Evolutionary conservation across 2,113 vertebrate species (phyloP).

Genomic region (Lamprotornis superbus): DNA sequence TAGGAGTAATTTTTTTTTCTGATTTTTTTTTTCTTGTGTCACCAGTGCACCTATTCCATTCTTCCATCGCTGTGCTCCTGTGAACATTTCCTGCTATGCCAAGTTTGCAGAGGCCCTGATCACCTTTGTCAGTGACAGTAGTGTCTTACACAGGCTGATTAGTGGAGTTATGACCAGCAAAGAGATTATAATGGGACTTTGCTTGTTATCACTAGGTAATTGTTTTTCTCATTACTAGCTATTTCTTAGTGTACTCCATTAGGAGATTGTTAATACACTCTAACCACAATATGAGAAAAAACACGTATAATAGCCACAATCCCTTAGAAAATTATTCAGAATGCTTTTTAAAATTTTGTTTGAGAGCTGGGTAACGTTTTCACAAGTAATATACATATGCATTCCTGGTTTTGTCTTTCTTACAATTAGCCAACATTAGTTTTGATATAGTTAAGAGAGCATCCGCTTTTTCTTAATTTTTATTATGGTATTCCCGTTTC

Average conservation of each 20-base stretch:
- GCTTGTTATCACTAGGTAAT: constrained; percentile 96
- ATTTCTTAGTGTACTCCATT: constrained; percentile 72
- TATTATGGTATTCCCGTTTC: neutral
- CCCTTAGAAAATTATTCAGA: constrained; percentile 35
- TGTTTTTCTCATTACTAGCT: constrained; percentile 84
- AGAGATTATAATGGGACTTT: constrained; percentile 98
- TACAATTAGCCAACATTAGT: neutral
- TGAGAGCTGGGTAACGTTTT: constrained; percentile 45
- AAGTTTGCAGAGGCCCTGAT: constrained; percentile 96
- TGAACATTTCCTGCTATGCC: constrained; percentile 95
- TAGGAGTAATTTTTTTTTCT: constrained; percentile 89
- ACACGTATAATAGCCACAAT: constrained; percentile 8
- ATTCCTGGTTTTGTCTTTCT: constrained; percentile 39
- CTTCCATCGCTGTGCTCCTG: constrained; percentile 97
- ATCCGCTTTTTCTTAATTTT: neutral
- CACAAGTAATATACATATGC: constrained; percentile 33
- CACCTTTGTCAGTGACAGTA: constrained; percentile 96
- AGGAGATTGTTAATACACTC: constrained; percentile 70
- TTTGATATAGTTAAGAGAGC: neutral
- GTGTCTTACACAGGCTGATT: constrained; percentile 94
- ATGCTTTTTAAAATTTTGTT: constrained; percentile 40
- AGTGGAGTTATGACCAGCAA: constrained; percentile 96
- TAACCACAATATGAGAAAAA: constrained; percentile 53
- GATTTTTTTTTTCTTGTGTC: constrained; percentile 87
- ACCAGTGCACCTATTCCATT: constrained; percentile 92